Conservation (phyloP, 2,113 vertebrate species). For the Crotalus viridis region DNA sequence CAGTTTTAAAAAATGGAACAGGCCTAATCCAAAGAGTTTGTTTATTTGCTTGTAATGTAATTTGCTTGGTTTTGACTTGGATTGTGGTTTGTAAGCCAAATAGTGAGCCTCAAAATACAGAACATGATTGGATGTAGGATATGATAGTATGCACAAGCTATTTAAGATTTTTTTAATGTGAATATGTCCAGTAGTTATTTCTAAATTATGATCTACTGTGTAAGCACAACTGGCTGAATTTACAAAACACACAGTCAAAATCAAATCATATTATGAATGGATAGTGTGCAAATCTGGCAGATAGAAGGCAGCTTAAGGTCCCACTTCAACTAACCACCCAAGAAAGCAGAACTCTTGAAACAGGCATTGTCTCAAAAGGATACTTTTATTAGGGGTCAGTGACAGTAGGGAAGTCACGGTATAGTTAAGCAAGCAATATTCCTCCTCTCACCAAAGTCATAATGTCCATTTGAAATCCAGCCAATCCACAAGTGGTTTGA, state of each 20-base stretch:
- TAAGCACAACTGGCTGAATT: neutral
- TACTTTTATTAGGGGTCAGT: no score
- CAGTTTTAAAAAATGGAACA: neutral
- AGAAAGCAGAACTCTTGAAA: no score
- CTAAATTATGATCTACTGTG: neutral
- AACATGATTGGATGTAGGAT: neutral
- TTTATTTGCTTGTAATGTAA: neutral
- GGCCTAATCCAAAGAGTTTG: neutral
- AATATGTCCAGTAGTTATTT: neutral
- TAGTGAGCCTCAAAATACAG: neutral
- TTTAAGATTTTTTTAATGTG: neutral
- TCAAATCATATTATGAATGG: neutral
- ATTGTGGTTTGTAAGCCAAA: neutral
- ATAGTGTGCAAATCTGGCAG: neutral
- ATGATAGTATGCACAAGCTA: neutral
- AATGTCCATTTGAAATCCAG: no score
- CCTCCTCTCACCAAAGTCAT: no score
- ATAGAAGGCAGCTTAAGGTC: neutral
- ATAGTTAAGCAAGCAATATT: no score
- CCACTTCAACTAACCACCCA: no score
- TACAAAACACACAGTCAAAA: neutral
- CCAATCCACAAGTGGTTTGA: no score
- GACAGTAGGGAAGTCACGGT: no score
- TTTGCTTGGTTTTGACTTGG: neutral
- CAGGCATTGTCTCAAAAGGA: no score